Percentiles rank a stretch among this genome's conserved stretches.
phyloP scores from a whole-genome alignment of 2,888 invertebrate species.

The Stenolophus ochropezus region DNA sequence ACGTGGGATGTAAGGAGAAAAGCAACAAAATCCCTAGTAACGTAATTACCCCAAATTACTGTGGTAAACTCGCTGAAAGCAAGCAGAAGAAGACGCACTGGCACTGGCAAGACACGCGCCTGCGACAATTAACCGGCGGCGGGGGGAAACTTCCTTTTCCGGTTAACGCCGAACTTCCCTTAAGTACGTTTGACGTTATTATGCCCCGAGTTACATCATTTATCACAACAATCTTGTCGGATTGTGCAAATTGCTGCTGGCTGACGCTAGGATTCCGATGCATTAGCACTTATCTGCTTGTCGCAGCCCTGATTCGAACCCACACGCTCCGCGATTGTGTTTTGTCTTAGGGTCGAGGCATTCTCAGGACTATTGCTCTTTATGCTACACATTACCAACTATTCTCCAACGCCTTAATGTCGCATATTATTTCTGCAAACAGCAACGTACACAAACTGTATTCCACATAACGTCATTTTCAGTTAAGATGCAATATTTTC shows the following conservation, averaged over 20 bases:
- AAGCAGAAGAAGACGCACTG: conserved; percentile 40
- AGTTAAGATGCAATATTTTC: too few species aligned
- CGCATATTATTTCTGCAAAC: too few species aligned
- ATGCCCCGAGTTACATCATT: conserved; percentile 51
- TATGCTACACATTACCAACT: too few species aligned
- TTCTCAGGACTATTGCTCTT: conserved; percentile 2
- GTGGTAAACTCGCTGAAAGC: conserved; percentile 46
- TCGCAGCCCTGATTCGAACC: conserved; percentile 39
- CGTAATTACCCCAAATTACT: conserved; percentile 51
- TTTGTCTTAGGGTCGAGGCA: conserved; percentile 33
- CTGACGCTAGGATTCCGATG: conserved; percentile 47
- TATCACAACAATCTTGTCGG: conserved; percentile 55
- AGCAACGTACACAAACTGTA: too few species aligned
- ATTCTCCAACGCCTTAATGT: too few species aligned
- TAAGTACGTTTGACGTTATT: conserved; percentile 58
- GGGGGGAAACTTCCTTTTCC: conserved; percentile 48
- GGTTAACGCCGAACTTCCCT: conserved; percentile 52
- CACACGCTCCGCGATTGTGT: conserved; percentile 8
- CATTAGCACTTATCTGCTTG: conserved; percentile 46
- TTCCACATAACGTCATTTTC: too few species aligned
- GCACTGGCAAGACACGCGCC: neutral
- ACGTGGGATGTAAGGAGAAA: conserved; percentile 24
- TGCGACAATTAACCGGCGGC: conserved; percentile 45
- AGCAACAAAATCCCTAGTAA: conserved; percentile 50
- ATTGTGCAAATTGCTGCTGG: conserved; percentile 51